These are phyloP conservation scores for Pseudococcus jackbeardsleyi DNA, from an alignment of 2,888 invertebrate species.

Conservation along the genomic window DNA sequence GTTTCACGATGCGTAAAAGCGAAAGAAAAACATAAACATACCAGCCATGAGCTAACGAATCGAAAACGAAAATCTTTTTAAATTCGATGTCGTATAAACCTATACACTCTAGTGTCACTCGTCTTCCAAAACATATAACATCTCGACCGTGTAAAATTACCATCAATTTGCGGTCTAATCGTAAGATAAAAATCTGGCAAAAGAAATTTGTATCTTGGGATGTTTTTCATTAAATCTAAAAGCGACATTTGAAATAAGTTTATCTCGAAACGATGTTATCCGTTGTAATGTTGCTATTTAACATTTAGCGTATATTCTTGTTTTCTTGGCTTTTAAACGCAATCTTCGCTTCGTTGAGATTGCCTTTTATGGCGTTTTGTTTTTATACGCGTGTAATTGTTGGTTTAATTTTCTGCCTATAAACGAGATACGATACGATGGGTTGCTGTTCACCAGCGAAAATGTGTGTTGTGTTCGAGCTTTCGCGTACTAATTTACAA, in stretches of 20 bases:
- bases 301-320: conserved; percentile 26
- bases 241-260: conserved; percentile 33
- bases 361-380: conserved; percentile 45
- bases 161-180: conserved; percentile 25
- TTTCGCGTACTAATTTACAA: not conserved
- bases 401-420: conserved; percentile 49
- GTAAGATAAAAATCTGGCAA: not conserved
- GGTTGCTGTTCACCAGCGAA: not conserved
- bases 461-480: not conserved
- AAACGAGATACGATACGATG: conserved; percentile 16
- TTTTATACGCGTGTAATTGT: conserved; percentile 49
- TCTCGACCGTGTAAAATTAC: not conserved
- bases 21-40: not conserved
- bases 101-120: too few species aligned
- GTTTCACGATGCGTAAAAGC: not conserved
- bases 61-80: not conserved
- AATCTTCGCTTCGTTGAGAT: conserved; percentile 36
- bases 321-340: conserved; percentile 26
- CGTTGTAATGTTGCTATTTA: conserved; percentile 41
- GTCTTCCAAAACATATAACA: not conserved
- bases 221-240: conserved; percentile 38
- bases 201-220: conserved; percentile 7
- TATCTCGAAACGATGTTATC: conserved; percentile 14
- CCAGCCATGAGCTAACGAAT: not conserved
- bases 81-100: not conserved